A percentile compares a stretch with the other conserved stretches of the same genome.
These are phyloP conservation scores for Ostrea denselamellosa DNA, from an alignment of 1,140 invertebrate genomes.

Conservation along the genomic window DNA sequence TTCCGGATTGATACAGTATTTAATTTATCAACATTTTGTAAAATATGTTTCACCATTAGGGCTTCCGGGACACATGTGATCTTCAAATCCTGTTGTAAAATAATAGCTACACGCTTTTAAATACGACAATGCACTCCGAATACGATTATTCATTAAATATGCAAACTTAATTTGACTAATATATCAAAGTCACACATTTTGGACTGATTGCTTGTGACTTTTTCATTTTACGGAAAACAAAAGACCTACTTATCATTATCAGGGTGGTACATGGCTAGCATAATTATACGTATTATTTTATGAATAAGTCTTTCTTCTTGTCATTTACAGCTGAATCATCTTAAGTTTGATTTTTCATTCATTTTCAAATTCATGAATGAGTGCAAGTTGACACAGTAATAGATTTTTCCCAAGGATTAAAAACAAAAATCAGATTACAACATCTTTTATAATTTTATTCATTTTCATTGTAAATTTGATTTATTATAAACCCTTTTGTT, in stretches of 20 bases:
- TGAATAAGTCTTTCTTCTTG: not conserved
- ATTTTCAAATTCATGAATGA: slow-evolving; percentile 8
- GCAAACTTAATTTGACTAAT: not conserved
- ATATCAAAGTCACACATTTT: not conserved
- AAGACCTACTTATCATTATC: not conserved
- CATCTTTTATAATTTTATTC: not conserved
- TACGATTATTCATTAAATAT: not conserved
- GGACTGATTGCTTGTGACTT: not conserved
- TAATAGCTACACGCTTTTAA: too few species aligned
- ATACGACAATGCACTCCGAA: not conserved
- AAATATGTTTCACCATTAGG: too few species aligned
- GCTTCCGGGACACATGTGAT: too few species aligned
- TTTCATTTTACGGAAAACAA: not conserved
- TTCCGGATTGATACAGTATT: too few species aligned
- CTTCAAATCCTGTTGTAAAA: too few species aligned
- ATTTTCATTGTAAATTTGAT: not conserved
- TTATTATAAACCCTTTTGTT: not conserved
- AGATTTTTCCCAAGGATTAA: not conserved
- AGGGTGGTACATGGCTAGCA: not conserved
- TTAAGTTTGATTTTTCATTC: not conserved
- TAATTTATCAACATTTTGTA: too few species aligned
- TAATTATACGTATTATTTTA: not conserved
- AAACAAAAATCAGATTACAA: not conserved
- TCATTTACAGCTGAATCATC: not conserved
- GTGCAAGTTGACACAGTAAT: not conserved